Percentiles rank a stretch among this genome's conserved stretches.
phyloP scores from a whole-genome alignment of 1,140 invertebrate species.

The Drosophila punjabiensis region DNA sequence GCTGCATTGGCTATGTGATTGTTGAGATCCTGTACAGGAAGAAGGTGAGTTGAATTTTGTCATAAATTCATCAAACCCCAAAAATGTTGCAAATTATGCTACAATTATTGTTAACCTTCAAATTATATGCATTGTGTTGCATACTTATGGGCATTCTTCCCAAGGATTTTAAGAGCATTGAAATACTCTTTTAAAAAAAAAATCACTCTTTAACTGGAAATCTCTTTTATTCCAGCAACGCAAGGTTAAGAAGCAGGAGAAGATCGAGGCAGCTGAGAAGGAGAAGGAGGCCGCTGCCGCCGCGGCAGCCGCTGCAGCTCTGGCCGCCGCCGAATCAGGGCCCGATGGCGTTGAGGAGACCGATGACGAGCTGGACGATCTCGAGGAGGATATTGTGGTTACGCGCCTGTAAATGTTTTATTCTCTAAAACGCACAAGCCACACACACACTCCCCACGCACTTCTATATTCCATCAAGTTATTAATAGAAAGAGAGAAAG shows the following conservation, averaged over 20 bases:
- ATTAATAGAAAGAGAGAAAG: constrained; percentile 15
- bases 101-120: not conserved
- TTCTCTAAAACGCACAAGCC: constrained; percentile 8
- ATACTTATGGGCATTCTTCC: not conserved
- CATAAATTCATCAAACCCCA: no score
- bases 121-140: not conserved
- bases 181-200: not conserved
- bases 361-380: constrained; percentile 93
- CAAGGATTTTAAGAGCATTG: not conserved
- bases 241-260: constrained; percentile 90
- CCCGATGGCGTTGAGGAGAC: constrained; percentile 88
- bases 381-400: constrained; percentile 94
- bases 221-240: constrained; percentile 74
- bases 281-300: constrained; percentile 80
- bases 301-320: constrained; percentile 79
- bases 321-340: constrained; percentile 86
- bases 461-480: constrained; percentile 34
- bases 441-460: constrained; percentile 1
- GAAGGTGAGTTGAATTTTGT: constrained; percentile 87
- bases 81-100: not conserved
- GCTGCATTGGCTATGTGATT: constrained; percentile 92
- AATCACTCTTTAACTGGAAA: not conserved
- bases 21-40: constrained; percentile 94
- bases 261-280: constrained; percentile 86
- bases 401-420: constrained; percentile 89